These are phyloP conservation scores for Lasioglossum malachurum DNA, from an alignment of 2,888 invertebrate species.

Conservation along the genomic window DNA sequence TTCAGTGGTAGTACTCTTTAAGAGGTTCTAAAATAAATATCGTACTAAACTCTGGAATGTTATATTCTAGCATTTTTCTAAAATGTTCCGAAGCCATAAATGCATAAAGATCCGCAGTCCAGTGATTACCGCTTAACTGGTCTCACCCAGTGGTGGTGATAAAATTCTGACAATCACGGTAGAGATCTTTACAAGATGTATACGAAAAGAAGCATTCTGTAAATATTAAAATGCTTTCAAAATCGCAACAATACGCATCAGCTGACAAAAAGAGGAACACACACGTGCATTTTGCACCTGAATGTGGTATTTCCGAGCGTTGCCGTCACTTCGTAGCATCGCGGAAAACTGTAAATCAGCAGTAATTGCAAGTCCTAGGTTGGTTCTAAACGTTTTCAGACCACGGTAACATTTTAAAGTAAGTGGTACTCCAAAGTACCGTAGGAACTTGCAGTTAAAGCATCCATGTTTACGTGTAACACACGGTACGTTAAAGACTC, in stretches of 20 bases:
- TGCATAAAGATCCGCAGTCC: no score
- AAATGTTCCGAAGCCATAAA: no score
- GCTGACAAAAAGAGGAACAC: no score
- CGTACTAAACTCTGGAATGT: no score
- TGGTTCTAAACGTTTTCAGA: slow-evolving; percentile 1
- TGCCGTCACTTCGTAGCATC: neutral
- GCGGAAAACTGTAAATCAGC: neutral
- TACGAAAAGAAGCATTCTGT: neutral
- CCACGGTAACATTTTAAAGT: neutral
- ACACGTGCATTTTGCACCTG: neutral
- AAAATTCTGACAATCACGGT: no score
- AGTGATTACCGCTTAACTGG: no score
- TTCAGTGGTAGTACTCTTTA: no score
- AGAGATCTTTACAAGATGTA: no score
- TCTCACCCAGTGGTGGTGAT: no score
- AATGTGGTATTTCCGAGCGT: neutral
- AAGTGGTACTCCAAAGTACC: neutral
- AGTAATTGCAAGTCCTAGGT: neutral
- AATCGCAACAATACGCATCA: no score
- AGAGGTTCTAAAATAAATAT: no score
- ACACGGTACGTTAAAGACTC: neutral
- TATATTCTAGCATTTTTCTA: no score
- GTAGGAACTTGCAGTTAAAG: neutral
- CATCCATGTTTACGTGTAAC: neutral
- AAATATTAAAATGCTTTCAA: neutral